Conservation (phyloP, 2,113 vertebrate genomes). For the Pseudorhombus dupliciocellatus region DNA sequence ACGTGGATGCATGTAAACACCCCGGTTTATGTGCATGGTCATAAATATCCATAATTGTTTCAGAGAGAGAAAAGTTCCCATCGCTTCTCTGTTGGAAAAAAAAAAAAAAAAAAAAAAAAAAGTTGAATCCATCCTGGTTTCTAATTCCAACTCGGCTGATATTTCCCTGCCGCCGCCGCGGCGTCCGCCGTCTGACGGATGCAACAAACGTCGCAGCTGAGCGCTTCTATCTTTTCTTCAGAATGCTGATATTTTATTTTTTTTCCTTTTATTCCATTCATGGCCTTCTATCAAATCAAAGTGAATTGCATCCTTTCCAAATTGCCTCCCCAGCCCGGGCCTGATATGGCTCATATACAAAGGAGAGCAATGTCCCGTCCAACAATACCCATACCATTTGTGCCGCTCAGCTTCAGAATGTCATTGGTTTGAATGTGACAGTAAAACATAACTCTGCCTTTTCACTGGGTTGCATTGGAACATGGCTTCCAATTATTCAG, state of each 20-base stretch:
- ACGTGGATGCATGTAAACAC: not conserved
- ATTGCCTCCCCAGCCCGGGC: conserved; percentile 71
- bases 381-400: conserved; percentile 79
- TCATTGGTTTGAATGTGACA: conserved; percentile 80
- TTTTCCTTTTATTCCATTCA: conserved; percentile 49
- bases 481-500: conserved; percentile 80
- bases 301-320: conserved; percentile 70
- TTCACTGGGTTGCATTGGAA: conserved; percentile 61
- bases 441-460: conserved; percentile 77
- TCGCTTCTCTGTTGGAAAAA: not conserved
- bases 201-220: conserved; percentile 44
- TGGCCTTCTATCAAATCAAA: conserved; percentile 75
- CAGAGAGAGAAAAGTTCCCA: too few species aligned
- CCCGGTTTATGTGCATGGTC: not conserved
- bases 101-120: not conserved
- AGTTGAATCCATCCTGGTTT: not conserved
- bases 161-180: conserved; percentile 1
- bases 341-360: conserved; percentile 76
- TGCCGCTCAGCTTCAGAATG: conserved; percentile 77
- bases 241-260: conserved; percentile 52
- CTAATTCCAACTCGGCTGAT: not conserved
- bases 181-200: conserved; percentile 17
- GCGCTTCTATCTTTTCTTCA: conserved; percentile 42
- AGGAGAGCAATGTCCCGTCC: conserved; percentile 76
- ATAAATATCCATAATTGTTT: too few species aligned